phyloP scores from a whole-genome alignment of 2,113 vertebrate genomes.

The Anas platyrhynchos region DNA sequence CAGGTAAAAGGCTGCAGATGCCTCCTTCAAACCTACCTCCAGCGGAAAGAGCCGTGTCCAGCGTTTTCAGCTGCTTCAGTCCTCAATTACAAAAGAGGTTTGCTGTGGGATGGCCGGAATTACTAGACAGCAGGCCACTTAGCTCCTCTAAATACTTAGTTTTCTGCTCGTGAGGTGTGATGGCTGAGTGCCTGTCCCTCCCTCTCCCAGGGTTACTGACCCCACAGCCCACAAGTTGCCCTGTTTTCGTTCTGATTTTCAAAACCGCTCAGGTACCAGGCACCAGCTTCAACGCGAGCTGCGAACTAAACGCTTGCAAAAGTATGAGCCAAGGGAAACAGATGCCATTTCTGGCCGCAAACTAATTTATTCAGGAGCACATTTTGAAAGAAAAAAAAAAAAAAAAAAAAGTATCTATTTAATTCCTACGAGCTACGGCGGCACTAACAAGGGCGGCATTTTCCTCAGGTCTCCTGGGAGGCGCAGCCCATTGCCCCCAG shows the following conservation, averaged over 20 bases:
- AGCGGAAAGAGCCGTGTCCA: not conserved
- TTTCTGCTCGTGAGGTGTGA: not conserved
- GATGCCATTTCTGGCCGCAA: constrained; percentile 60
- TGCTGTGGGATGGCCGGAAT: not conserved
- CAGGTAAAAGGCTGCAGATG: not conserved
- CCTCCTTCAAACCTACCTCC: constrained; percentile 22
- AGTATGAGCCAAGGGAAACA: constrained; percentile 56
- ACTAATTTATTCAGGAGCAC: constrained; percentile 50
- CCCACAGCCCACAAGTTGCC: not conserved
- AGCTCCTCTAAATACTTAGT: not conserved
- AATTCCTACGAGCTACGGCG: not conserved
- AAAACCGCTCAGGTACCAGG: not conserved
- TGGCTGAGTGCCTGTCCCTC: accelerated
- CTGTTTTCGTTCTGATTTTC: not conserved
- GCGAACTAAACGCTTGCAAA: constrained; percentile 17
- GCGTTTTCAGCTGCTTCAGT: not conserved
- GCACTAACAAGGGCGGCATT: constrained; percentile 5
- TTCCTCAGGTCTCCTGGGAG: constrained; percentile 45
- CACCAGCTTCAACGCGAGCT: not conserved
- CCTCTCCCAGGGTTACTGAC: not conserved
- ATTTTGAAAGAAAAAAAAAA: constrained; percentile 6
- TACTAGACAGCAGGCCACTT: not conserved
- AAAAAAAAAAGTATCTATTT: not conserved
- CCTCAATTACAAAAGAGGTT: not conserved
- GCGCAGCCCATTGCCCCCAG: constrained; percentile 55